Percentiles rank a stretch among this genome's conserved stretches.
Conservation (phyloP, 92 coral and sea anemone genomes). For the Galaxea fascicularis region DNA sequence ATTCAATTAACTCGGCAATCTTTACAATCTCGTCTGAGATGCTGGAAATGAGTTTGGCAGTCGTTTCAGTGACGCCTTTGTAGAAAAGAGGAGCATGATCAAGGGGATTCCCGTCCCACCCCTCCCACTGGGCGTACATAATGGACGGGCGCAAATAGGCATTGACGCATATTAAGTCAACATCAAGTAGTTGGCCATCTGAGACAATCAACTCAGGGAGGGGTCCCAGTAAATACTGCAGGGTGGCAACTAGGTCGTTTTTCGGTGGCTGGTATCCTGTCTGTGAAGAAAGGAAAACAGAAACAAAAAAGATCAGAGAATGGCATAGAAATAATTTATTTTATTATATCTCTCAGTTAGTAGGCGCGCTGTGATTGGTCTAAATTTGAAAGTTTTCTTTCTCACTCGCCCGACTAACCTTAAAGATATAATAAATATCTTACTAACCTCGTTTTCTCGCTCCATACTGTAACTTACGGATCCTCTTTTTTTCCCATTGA, state of each 20-base stretch:
- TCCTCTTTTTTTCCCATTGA: too few species aligned
- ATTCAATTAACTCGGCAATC: constrained; percentile 20
- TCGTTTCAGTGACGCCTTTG: constrained; percentile 54
- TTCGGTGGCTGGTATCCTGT: constrained; percentile 1
- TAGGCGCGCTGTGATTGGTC: too few species aligned
- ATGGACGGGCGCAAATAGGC: constrained; percentile 69
- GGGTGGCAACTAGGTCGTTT: constrained; percentile 22
- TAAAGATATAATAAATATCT: too few species aligned
- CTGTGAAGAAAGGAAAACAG: background rate
- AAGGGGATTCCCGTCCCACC: constrained; percentile 74
- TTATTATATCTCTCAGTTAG: too few species aligned
- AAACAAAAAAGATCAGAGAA: too few species aligned
- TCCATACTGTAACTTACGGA: too few species aligned
- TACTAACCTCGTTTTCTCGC: too few species aligned
- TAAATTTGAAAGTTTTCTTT: too few species aligned
- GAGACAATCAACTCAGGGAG: constrained; percentile 21
- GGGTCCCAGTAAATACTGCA: constrained; percentile 30
- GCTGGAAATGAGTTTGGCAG: constrained; percentile 49
- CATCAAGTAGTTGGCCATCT: background rate
- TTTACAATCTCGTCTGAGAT: constrained; percentile 54
- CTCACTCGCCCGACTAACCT: too few species aligned
- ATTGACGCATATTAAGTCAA: background rate
- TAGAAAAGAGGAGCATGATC: constrained; percentile 68
- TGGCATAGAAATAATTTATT: too few species aligned
- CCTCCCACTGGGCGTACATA: constrained; percentile 65